Percentiles rank a stretch among this genome's conserved stretches.
phyloP scores from a whole-genome alignment of 1,140 invertebrate species.

The Dendrolimus punctatus region DNA sequence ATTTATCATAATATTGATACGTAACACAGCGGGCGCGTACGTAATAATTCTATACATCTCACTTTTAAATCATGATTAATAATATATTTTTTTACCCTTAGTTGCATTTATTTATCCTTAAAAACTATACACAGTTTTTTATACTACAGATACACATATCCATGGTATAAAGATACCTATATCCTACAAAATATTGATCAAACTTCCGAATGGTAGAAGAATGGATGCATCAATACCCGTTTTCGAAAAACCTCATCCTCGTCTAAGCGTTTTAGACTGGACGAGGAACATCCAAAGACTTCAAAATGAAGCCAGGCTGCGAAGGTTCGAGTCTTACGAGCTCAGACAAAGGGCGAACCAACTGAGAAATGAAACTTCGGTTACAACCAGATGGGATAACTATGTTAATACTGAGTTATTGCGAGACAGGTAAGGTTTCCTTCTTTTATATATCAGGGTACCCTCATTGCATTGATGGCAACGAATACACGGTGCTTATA shows the following conservation, averaged over 20 bases:
- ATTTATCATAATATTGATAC: too few relatives aligned
- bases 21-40: too few relatives aligned
- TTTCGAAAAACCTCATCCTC: slow-evolving; percentile 79
- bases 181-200: neutral
- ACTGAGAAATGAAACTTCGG: slow-evolving; percentile 84
- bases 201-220: neutral
- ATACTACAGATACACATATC: neutral
- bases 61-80: too few relatives aligned
- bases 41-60: too few relatives aligned
- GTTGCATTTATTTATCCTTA: too few relatives aligned
- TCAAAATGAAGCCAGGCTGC: slow-evolving; percentile 76
- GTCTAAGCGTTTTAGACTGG: slow-evolving; percentile 82
- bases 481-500: too few relatives aligned
- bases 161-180: neutral
- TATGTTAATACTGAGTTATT: slow-evolving; percentile 85
- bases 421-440: slow-evolving; percentile 74
- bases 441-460: too few relatives aligned
- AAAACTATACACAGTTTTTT: too few relatives aligned
- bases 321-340: slow-evolving; percentile 76
- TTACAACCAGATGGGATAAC: slow-evolving; percentile 87
- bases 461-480: too few relatives aligned
- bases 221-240: slow-evolving; percentile 67
- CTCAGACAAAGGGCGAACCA: slow-evolving; percentile 81
- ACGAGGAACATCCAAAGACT: slow-evolving; percentile 79
- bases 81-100: too few relatives aligned